These are phyloP conservation scores for Myodes glareolus DNA, from an alignment of 2,113 vertebrate genomes.

Conservation along the genomic window DNA sequence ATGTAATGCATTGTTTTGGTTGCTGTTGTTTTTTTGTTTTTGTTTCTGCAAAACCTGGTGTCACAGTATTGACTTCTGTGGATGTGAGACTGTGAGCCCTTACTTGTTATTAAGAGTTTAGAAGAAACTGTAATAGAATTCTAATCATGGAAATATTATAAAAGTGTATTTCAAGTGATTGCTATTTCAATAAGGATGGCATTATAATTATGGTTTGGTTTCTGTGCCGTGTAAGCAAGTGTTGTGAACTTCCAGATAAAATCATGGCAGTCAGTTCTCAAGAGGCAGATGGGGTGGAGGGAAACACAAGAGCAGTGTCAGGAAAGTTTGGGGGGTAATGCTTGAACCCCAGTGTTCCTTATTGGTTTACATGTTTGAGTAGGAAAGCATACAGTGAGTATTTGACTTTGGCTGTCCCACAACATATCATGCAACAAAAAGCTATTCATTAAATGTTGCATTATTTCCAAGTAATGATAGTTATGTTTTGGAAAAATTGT, in stretches of 20 bases:
- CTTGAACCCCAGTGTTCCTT: not conserved
- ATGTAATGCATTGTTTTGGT: not conserved
- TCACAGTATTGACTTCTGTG: not conserved
- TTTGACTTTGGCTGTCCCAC: slow-evolving; percentile 7
- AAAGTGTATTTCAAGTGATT: not conserved
- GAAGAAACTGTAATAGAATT: not conserved
- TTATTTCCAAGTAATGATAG: slow-evolving; percentile 26
- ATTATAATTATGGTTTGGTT: slow-evolving; percentile 1
- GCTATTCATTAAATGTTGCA: not conserved
- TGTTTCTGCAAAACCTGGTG: not conserved
- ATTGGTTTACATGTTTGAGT: not conserved
- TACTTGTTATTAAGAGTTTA: not conserved
- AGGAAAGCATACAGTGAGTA: slow-evolving; percentile 1
- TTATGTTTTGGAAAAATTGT: not conserved
- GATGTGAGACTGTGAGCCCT: not conserved
- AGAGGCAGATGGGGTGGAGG: not conserved
- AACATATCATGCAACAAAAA: not conserved
- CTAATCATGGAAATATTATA: not conserved
- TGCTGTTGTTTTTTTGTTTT: too few species aligned
- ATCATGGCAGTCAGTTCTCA: not conserved
- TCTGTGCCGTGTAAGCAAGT: not conserved
- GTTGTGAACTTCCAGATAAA: not conserved
- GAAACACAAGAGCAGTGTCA: not conserved
- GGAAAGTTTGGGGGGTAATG: not conserved
- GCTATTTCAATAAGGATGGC: not conserved